These are phyloP conservation scores for Apus apus DNA, from an alignment of 2,113 vertebrate genomes.

Conservation along the genomic window DNA sequence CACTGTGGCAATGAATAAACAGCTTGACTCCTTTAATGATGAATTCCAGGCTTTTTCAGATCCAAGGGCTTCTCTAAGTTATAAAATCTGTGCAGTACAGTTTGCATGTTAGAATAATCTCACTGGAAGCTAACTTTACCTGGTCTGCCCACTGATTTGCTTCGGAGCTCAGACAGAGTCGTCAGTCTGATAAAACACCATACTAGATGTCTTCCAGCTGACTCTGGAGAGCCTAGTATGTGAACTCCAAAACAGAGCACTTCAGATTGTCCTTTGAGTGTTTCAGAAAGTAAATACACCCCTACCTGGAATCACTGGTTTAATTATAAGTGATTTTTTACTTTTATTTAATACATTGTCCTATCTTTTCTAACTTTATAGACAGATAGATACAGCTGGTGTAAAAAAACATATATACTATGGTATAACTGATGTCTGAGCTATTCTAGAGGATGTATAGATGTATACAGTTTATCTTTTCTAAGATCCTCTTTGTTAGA, in stretches of 20 bases:
- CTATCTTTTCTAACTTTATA: neutral
- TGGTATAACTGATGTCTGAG: neutral
- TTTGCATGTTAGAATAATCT: neutral
- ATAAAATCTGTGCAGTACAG: neutral
- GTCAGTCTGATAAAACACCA: neutral
- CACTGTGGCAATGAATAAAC: neutral
- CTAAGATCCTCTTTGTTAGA: neutral
- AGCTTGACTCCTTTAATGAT: neutral
- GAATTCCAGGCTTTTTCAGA: neutral
- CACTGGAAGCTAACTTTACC: neutral
- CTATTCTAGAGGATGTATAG: neutral
- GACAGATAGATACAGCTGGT: neutral
- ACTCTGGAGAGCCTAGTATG: neutral
- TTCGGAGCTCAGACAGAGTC: neutral
- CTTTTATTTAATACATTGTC: neutral
- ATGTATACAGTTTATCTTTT: neutral
- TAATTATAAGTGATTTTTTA: neutral
- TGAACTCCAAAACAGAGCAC: neutral
- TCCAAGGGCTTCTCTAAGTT: neutral
- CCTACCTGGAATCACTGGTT: neutral
- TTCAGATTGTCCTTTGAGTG: neutral
- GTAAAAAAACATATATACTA: neutral
- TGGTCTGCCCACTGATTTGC: accelerated
- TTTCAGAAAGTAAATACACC: neutral
- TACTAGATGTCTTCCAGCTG: neutral